Conservation (phyloP, 2,113 vertebrate genomes). For the Dipodomys stephensi region DNA sequence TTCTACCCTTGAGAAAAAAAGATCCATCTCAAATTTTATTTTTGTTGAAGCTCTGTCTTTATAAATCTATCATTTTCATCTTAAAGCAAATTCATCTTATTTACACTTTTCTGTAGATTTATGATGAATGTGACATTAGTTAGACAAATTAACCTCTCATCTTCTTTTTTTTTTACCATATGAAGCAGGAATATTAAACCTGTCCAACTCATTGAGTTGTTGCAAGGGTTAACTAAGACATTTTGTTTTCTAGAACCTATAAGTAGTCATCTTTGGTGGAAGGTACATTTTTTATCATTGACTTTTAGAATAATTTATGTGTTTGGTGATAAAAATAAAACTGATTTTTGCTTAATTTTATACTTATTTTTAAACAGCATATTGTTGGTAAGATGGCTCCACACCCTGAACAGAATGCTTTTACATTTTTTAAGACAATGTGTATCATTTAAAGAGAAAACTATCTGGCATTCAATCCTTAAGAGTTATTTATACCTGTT, state of each 20-base stretch:
- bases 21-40: neutral
- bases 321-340: neutral
- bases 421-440: too few species aligned
- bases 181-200: neutral
- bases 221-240: neutral
- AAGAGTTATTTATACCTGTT: neutral
- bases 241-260: neutral
- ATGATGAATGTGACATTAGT: neutral
- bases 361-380: conserved; percentile 22
- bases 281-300: neutral
- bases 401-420: too few species aligned
- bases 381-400: neutral
- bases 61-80: neutral
- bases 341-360: conserved; percentile 39
- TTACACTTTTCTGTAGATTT: neutral
- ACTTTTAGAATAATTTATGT: neutral
- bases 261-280: neutral
- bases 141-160: neutral
- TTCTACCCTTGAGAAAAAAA: neutral
- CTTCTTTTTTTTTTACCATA: neutral
- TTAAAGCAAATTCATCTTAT: neutral
- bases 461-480: neutral
- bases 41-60: neutral
- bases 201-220: neutral
- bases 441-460: neutral